Base-by-base conservation (phyloP, 2,113 vertebrate species). In the Dicaeum eximium region DNA sequence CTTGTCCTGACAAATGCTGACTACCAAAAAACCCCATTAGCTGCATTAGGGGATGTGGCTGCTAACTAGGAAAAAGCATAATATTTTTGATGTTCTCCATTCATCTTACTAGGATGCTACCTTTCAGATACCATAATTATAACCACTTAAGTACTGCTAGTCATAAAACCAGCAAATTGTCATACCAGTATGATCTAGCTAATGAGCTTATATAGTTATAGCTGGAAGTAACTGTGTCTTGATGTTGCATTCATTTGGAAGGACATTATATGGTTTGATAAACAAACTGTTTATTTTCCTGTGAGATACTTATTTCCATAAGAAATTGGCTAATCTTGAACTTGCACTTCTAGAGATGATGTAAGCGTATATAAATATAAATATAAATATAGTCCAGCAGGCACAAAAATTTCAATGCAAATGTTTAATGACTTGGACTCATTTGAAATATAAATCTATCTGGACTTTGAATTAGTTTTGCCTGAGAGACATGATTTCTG, bases 101-200 rank as follows among this genome's bases (percentile, higher is more conserved):
- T 93, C 75, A 89, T 96, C 92, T 96, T 94, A 88, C 70, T 86
- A 81, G 92, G 72, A 86, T 86, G 67, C 51, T 94, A 87, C 87
- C 61, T 93, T 93, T 96, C 93, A 92, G 73, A 80, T 93, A 53
- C 56, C 92, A n/a, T 96, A 92, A 95, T 96, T 97, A 88, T 13
- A 20, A 90, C 84, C 66, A 86, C 70, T 90, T 94, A 90, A 95
- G 66, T 90, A 73, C 78, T 85, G 57, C 37, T 90, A 80, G 61
- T 92, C 58, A 30, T 85, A 91, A 96, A 94, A 54, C 28, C 25
- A 95, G 50, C 30, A 72, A 82, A 94, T 90, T 92, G 87, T 87
- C 77, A 40, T 82, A 91, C 17, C 35, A 50, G 78, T 93, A 66
- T 89, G 60, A 71, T 86, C 33, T 70, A 74, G 30, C 40, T 95